These are phyloP conservation scores for Athene noctua DNA, from an alignment of 2,113 vertebrate genomes.

Conservation along the genomic window DNA sequence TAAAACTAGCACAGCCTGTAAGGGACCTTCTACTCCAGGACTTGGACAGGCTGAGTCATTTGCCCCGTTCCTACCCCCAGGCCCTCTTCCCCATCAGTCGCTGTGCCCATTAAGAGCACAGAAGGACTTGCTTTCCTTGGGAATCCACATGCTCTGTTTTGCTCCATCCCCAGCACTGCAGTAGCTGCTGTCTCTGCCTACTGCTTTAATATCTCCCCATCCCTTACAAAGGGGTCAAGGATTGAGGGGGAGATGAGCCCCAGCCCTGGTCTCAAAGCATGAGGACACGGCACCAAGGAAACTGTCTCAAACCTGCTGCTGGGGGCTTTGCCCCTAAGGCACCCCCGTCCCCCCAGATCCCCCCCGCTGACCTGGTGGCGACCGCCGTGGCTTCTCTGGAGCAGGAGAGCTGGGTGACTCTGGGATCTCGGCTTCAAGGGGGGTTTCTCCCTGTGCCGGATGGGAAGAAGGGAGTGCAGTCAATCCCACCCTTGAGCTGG, in stretches of 20 bases:
- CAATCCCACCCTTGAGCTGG: background rate
- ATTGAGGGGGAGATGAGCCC: background rate
- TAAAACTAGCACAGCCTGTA: accelerated
- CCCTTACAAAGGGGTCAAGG: background rate
- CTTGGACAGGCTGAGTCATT: background rate
- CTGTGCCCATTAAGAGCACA: background rate
- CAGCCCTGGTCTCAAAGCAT: background rate
- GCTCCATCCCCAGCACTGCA: background rate
- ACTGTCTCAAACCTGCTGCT: background rate
- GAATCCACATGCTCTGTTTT: background rate
- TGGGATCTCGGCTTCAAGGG: conserved; percentile 37
- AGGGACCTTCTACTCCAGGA: background rate
- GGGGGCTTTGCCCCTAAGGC: background rate
- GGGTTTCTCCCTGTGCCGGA: conserved; percentile 52
- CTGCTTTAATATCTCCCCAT: background rate
- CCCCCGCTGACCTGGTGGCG: conserved; percentile 60
- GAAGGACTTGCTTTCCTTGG: background rate
- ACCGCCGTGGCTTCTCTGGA: conserved; percentile 69
- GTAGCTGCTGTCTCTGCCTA: background rate
- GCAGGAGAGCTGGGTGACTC: conserved; percentile 65
- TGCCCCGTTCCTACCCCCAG: background rate
- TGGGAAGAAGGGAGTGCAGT: background rate
- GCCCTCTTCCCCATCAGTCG: background rate
- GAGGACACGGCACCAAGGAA: accelerated
- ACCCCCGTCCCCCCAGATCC: background rate